These are phyloP conservation scores for Chloroceryle amazona DNA, from an alignment of 2,797 vertebrate genomes.

Conservation along the genomic window DNA sequence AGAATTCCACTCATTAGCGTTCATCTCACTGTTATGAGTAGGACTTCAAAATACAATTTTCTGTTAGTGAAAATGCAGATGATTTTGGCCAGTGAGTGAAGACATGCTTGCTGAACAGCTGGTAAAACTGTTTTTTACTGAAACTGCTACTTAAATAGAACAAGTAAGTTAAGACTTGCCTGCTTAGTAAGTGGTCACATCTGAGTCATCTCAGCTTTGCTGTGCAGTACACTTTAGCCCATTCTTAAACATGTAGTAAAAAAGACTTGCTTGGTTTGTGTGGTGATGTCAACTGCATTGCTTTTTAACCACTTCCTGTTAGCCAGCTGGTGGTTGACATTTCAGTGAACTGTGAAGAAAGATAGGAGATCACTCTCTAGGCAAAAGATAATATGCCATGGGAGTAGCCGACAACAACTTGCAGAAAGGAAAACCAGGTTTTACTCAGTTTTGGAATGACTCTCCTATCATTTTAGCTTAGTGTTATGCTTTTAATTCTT, in stretches of 20 bases:
- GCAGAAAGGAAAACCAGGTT: not conserved
- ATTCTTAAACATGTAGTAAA: not conserved
- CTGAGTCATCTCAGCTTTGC: conserved; percentile 39
- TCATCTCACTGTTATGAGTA: not conserved
- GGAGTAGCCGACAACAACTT: not conserved
- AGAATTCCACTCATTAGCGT: not conserved
- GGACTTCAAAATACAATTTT: not conserved
- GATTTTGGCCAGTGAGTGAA: not conserved
- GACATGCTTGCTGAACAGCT: not conserved
- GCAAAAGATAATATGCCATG: not conserved
- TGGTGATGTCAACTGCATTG: conserved; percentile 55
- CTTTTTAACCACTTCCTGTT: conserved; percentile 65
- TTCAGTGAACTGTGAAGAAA: conserved; percentile 58
- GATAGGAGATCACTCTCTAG: conserved; percentile 4
- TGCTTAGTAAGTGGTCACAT: not conserved
- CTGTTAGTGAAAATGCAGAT: not conserved
- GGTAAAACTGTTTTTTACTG: not conserved
- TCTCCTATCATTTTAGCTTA: not conserved
- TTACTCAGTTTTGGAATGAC: not conserved
- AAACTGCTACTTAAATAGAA: not conserved
- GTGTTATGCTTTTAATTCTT: not conserved
- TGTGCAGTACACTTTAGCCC: not conserved
- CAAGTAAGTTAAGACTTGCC: not conserved
- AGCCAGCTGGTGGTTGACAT: conserved; percentile 72
- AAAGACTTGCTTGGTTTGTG: conserved; percentile 12